Base-by-base conservation (phyloP, 1,140 invertebrate species). In the Mercenaria mercenaria region DNA sequence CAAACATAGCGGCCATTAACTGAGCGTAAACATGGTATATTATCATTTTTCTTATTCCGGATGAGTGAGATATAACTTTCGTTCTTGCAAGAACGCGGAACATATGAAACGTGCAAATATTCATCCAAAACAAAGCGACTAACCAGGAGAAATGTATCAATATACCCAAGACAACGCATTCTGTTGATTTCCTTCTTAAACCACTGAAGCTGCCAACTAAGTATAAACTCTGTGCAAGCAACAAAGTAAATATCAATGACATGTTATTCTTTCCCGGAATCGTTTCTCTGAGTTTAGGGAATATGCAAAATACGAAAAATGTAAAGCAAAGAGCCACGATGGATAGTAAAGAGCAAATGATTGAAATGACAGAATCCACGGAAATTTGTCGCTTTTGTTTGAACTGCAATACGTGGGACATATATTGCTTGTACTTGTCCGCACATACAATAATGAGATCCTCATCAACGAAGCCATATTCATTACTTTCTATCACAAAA, bases 41-140 rank as follows among this genome's bases (percentile, higher is more conserved):
- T 15, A 67, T n/a, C 13, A 88, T 10, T 23, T n/a, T 20, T 50
- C 32, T 67, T 11, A 26, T 50, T 4, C 43, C 34, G 0, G 74
- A 47, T 13, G 37, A 39, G 3, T 56, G 37, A 20, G 56, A 29
- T 10, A 64, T 26, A 0, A 34, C 29, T 18, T 50, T 43, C n/a
- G 59, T 64, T 43, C 3, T 88, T 23, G 50, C 8, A 29, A 88
- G 50, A 0, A 80, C 74, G n/a, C 43, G 39, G 47, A 64, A 80
- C 74, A 91, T 59, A 59, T 81, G 77, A n/a, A 81, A 81, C n/a
- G 77, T 43, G 56, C 77, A 84, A 67, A 84, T 41, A 50, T 87
- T 87, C 84, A 87, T 87, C 84, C 84, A 87, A 47, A 87, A 77
- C 50, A 87, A 18, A 26, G 43, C 69, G 13, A 61, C 2, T 0